A percentile compares a stretch with the other conserved stretches of the same genome.
Conservation (phyloP, 1,140 invertebrate species). For the Muscidifurax raptorellus region DNA sequence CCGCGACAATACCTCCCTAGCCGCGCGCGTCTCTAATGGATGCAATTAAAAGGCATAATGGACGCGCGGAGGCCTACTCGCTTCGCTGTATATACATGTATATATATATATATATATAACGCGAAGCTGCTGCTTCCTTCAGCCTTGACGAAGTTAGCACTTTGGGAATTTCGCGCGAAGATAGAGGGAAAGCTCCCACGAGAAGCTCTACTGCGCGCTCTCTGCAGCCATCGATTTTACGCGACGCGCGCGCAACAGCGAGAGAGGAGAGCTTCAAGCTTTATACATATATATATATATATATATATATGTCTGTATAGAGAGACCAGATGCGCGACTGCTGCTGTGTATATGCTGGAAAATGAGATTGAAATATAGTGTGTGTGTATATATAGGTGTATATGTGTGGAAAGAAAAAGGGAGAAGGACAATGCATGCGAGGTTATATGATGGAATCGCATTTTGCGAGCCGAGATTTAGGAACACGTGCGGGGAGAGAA, state of each 20-base stretch:
- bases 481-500: no score
- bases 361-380: neutral
- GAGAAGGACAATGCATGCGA: no score
- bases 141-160: neutral
- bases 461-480: no score
- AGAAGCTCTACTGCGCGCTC: neutral
- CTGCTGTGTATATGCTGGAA: neutral
- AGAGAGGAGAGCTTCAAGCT: neutral
- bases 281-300: neutral
- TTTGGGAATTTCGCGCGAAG: slow-evolving; percentile 1
- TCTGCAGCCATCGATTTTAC: slow-evolving; percentile 27
- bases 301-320: neutral
- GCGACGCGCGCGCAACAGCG: neutral
- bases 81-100: no score
- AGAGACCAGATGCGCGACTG: neutral
- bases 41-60: slow-evolving; percentile 67
- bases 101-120: no score
- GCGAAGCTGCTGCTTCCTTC: neutral
- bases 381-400: neutral
- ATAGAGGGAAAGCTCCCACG: neutral
- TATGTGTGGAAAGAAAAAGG: neutral
- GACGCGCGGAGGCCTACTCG: neutral
- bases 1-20: neutral
- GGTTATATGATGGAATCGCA: no score
- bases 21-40: slow-evolving; percentile 58